Conservation (phyloP, 2,113 vertebrate species). For the Danio rerio region DNA sequence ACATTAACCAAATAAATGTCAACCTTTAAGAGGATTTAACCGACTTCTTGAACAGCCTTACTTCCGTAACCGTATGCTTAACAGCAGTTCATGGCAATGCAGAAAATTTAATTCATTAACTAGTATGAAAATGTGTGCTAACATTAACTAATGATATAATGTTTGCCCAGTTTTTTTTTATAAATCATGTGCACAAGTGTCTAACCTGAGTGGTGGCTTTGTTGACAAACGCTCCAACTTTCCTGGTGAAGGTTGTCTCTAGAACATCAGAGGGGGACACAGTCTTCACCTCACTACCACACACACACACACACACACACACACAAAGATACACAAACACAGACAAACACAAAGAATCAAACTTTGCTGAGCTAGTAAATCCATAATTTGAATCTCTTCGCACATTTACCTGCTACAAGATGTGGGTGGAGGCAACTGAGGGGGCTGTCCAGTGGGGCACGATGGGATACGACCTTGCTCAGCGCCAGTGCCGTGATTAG, state of each 20-base stretch:
- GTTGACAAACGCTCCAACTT: constrained; percentile 96
- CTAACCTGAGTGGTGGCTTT: constrained; percentile 92
- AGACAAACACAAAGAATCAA: background rate
- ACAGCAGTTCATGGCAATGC: background rate
- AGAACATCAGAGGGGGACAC: constrained; percentile 82
- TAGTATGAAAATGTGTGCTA: background rate
- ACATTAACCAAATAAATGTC: background rate
- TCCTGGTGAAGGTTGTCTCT: constrained; percentile 88
- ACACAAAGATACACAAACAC: constrained; percentile 1
- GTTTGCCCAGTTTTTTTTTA: background rate
- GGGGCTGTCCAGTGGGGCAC: constrained; percentile 74
- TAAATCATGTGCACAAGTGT: background rate
- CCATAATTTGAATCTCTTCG: background rate
- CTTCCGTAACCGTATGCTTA: background rate
- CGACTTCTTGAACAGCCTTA: background rate
- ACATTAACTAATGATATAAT: background rate
- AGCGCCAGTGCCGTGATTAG: constrained; percentile 82
- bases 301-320: constrained; percentile 14
- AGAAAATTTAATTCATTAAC: background rate
- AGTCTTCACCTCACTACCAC: constrained; percentile 77
- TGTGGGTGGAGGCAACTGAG: constrained; percentile 76
- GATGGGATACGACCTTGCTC: constrained; percentile 79
- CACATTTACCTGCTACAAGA: constrained; percentile 81
- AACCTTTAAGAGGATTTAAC: background rate
- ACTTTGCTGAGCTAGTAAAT: background rate